Evolutionary conservation across 2,113 vertebrate species (phyloP), one percentile per base, ranked within the genome.

Genomic region (Pterocles orientalis): DNA sequence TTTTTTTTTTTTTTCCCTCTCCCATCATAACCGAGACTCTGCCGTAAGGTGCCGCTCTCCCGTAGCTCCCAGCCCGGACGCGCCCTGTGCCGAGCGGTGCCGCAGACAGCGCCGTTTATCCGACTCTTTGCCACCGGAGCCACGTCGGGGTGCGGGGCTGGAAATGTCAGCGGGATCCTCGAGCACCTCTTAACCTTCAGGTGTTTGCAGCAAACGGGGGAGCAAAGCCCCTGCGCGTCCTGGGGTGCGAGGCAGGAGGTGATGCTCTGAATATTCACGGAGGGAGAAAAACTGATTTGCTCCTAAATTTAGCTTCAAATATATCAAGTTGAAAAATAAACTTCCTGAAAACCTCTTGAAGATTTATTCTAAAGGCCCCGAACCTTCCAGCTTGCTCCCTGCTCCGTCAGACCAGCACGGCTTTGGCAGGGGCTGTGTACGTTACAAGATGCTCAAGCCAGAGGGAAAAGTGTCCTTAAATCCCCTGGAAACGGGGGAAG

Each of bases 361-460:
- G 82, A 31, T 83, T 86, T 56, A 2, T 20, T 45, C 54, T 8
- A 14, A 56, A 51, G 33, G 31, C 7, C 31, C 23, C 6, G 29
- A 41, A 29, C 4, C 12, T 54, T 53, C 10, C 56, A 6, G 65
- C 5, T 56, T 36, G 0, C 8, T 41, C 47, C 29, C 4, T 14
- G 76, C 48, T 51, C 39, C 2, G 0, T 5, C 1, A 6, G 24
- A 3, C 18, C 61, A 29, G 0, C 0, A 1, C 3, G 0, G 10
- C 43, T 41, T 41, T 41, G 41, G 14, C 41, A 41, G 12, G 41
- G 21, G 14, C 33, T 2, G 3, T 7, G 25, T 3, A 2, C 7
- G 15, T 16, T 45, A 73, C 21, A 16, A 18, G 77, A 11, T 21
- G 51, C 62, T 81, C 48, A 15, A 18, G 56, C 10, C 12, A 10